Evolutionary conservation across 1,140 invertebrate genomes (phyloP), one percentile per base, ranked within the genome.

Genomic region (Drosophila ercepeae): DNA sequence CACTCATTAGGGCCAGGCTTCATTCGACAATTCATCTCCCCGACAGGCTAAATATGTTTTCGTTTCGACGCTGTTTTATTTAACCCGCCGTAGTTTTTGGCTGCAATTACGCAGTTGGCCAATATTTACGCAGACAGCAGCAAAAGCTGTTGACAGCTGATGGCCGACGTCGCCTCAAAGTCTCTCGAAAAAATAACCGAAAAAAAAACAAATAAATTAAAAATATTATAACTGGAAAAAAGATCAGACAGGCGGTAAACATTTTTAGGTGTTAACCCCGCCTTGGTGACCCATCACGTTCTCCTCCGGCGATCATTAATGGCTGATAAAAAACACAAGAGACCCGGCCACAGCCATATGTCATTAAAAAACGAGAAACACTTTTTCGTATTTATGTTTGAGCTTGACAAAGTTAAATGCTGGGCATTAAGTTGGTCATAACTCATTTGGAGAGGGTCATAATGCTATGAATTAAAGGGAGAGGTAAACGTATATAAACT

Each of bases 101-200:
- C 60, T 65, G 71, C 71, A 74, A 74, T 74, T 74, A 74, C 71
- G 70, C 70, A 74, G 70, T 52, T 58, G 59, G 70, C 60, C 74
- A 74, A 74, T 74, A 74, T 74, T 74, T 74, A 42, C 52, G 53
- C 70, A 74, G 70, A 74, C 71, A 65, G 60, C 58, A 34, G 63
- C 55, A 51, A 54, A 74, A 65, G 51, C 51, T 57, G 70, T 65
- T 74, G 71, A 74, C 71, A 74, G 71, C 53, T 74, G 70, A 74
- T 65, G 71, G 70, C 25, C 60, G 36, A 27, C 51, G 49, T 27
- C 41, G 55, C 45, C 57, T 63, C 27, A 51, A 45, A 49, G 70
- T 64, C 57, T 64, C 69, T 32, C 29, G 29, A 13, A 25, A 46
- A 39, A 49, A 14, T 25, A 32, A 8, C 23, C 4, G 7, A 25